phyloP scores from a whole-genome alignment of 2,797 vertebrate genomes.

The Myotis planiceps region DNA sequence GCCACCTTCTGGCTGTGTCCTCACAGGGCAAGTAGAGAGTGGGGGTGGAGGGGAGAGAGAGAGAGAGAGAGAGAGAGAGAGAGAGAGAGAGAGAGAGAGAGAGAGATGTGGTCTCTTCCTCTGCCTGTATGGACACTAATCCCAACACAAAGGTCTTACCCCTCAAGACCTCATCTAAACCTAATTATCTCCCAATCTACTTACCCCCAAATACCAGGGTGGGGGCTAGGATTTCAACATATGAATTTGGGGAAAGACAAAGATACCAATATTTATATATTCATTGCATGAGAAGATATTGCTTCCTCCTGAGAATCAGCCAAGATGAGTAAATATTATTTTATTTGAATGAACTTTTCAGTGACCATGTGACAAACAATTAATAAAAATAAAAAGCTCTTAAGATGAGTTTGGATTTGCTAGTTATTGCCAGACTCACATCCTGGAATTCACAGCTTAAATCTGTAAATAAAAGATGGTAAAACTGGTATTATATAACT shows the following conservation, averaged over 20 bases:
- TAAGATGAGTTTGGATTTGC: background rate
- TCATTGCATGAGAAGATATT: background rate
- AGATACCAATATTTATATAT: background rate
- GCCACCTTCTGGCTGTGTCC: background rate
- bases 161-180: background rate
- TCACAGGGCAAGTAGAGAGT: background rate
- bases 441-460: background rate
- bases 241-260: background rate
- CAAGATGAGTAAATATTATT: background rate
- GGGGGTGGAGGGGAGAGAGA: no score
- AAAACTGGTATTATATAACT: background rate
- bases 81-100: no score
- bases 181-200: background rate
- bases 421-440: background rate
- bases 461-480: conserved; percentile 17
- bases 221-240: background rate
- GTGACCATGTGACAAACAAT: background rate
- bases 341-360: conserved; percentile 5
- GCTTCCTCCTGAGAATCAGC: background rate
- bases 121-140: background rate
- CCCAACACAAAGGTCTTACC: background rate
- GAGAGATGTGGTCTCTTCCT: background rate
- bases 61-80: no score
- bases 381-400: background rate
- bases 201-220: background rate